Base-by-base conservation (phyloP, 2,797 vertebrate genomes). In the Pipistrellus pipistrellus region DNA sequence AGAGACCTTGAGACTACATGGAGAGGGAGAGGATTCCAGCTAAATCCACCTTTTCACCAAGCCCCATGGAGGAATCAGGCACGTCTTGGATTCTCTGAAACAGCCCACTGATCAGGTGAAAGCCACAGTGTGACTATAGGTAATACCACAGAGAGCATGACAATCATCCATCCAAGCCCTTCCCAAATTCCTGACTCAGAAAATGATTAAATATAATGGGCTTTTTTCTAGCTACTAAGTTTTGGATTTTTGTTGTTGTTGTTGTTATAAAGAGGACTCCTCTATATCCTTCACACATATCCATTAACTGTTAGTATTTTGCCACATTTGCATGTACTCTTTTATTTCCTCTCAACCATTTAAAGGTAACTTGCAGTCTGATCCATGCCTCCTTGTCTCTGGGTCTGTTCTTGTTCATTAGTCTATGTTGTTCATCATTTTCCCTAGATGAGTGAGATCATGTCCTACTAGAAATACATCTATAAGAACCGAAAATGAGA, bases 111-210 rank as follows among this genome's bases (percentile, higher is more conserved):
- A 66, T 44, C 17, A 77, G 30, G 15, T 66, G 87, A 90, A 77
- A 86, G 51, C 68, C 82, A 77, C 21, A 64, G 75, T 78, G 32
- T 72, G 38, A 71, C 27, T 84, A n/a, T 3, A 44, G 38, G 14
- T 88, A 59, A 78, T 59, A 32, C 46, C 51, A 44, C 38, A 48
- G 2, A 41, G 25, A 88, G 77, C 55, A 90, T 27, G 66, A 77
- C 32, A 38, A 21, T 59, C 12, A 71, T 59, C 18, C 8, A 21
- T 59, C 15, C 17, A 48, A 48, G 59, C 11, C 46, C 35, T 86
- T 73, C 55, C 32, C 38, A 87, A 78, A 93, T 66, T 84, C 69
- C 17, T 86, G n/a, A 87, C 38, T 25, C 20, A 85, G 21, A 66
- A 89, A 41, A 48, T 71, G 15, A 14, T 73, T 68, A 84, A 84